These are phyloP conservation scores for Polydrusus tereticollis DNA, from an alignment of 2,888 invertebrate species.

Conservation along the genomic window DNA sequence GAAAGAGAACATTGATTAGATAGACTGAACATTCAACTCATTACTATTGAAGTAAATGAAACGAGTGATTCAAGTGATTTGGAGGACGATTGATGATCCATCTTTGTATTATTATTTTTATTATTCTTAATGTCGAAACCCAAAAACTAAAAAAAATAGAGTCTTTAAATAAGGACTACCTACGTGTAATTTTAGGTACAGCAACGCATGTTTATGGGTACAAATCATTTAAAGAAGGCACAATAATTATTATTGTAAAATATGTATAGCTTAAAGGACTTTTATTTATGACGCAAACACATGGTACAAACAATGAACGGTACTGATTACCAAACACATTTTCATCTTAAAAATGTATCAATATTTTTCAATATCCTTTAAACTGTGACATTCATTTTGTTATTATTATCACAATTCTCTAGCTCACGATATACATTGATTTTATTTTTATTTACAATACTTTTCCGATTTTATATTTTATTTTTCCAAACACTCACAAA, in stretches of 20 bases:
- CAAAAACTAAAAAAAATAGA: no score
- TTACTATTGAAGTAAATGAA: no score
- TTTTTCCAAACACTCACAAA: neutral
- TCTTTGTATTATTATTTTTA: no score
- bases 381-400: neutral
- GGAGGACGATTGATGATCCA: no score
- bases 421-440: neutral
- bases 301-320: slow-evolving; percentile 1
- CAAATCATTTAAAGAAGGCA: slow-evolving; percentile 25
- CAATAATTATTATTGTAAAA: slow-evolving; percentile 13
- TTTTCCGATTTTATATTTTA: neutral
- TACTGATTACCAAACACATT: slow-evolving; percentile 9
- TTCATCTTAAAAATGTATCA: slow-evolving; percentile 1
- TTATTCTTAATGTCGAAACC: no score
- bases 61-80: no score
- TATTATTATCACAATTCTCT: neutral
- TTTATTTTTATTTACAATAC: neutral
- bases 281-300: slow-evolving; percentile 13
- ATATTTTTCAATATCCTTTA: neutral
- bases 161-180: no score
- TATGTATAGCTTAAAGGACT: slow-evolving; percentile 9
- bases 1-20: no score
- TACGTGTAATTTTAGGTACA: slow-evolving; percentile 42
- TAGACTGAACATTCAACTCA: no score
- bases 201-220: slow-evolving; percentile 47